Base-by-base conservation (phyloP, 2,888 invertebrate genomes). In the Catocala fraxini region DNA sequence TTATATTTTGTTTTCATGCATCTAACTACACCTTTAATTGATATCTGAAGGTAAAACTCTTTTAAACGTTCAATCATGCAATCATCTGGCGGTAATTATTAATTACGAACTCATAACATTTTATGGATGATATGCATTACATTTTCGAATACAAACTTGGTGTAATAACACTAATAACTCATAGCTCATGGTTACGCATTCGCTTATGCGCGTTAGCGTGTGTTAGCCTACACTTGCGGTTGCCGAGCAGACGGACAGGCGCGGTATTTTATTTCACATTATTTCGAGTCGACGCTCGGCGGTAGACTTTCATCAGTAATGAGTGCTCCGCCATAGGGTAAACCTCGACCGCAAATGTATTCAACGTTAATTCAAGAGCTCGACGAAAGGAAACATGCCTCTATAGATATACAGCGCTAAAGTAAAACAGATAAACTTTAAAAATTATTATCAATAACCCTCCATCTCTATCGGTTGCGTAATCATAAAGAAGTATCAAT, bases 241-340 rank as follows among this genome's bases (percentile, higher is more conserved):
- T 82, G 77, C 80, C 74, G 70, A 77, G 83, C 84, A 88, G 87
- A 88, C 87, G 76, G 80, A 76, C 82, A 79, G 83, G 75, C 82
- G 83, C 77, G 82, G 82, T 88, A 87, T 89, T 89, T 86, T 86
- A 90, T 91, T 91, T 89, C 83, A 83, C 79, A 85, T 89, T 90
- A 90, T 89, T 89, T 86, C 84, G 79, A 83, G 79, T 81, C 83
- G 77, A 74, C 73, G 75, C 80, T 79, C 76, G 82, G 84, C 85
- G 88, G 87, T 81, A 84, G 82, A 88, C 89, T 90, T 91, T 89
- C 90, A 88, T 88, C 84, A 80, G 84, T 89, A 89, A 92, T 89
- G 85, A 89, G 84, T 81, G 79, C 83, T 73, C 42, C 51, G 75
- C 81, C 81, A 78, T 70, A 68, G 76, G 77, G 77, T 75, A 83